Evolutionary conservation across 2,113 vertebrate genomes (phyloP).

Genomic region (Hippotragus niger): DNA sequence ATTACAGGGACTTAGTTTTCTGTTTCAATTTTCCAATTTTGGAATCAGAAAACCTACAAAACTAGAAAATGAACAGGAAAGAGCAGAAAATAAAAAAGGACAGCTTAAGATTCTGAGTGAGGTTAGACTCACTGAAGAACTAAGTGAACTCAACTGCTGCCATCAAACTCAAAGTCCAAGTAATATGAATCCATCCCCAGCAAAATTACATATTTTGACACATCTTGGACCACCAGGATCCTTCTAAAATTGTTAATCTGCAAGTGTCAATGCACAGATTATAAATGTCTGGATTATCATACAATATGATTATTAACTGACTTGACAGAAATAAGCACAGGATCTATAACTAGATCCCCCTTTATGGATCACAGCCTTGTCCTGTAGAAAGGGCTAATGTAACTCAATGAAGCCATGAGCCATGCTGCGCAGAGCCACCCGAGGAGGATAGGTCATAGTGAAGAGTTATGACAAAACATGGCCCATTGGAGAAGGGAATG

Average conservation of each 20-base stretch:
- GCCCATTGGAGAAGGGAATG: not conserved
- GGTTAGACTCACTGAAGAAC: not conserved
- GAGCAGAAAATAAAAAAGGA: constrained; percentile 1
- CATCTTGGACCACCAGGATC: not conserved
- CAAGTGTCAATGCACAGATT: not conserved
- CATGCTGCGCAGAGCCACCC: not conserved
- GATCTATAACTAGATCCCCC: not conserved
- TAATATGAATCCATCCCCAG: not conserved
- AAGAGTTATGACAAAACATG: not conserved
- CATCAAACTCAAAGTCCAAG: not conserved
- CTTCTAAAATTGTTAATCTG: not conserved
- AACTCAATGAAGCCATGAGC: not conserved
- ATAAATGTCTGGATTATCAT: not conserved
- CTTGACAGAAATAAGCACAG: not conserved
- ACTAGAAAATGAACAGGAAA: constrained; percentile 15
- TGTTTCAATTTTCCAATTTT: not conserved
- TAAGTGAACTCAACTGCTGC: not conserved
- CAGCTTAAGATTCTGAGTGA: not conserved
- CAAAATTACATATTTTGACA: not conserved
- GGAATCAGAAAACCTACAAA: constrained; percentile 16
- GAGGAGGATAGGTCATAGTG: not conserved
- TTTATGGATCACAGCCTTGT: not conserved
- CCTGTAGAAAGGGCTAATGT: not conserved
- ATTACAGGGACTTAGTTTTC: not conserved
- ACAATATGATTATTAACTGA: not conserved